These are phyloP conservation scores for Coelopa pilipes DNA, from an alignment of 2,888 invertebrate species.

Conservation along the genomic window DNA sequence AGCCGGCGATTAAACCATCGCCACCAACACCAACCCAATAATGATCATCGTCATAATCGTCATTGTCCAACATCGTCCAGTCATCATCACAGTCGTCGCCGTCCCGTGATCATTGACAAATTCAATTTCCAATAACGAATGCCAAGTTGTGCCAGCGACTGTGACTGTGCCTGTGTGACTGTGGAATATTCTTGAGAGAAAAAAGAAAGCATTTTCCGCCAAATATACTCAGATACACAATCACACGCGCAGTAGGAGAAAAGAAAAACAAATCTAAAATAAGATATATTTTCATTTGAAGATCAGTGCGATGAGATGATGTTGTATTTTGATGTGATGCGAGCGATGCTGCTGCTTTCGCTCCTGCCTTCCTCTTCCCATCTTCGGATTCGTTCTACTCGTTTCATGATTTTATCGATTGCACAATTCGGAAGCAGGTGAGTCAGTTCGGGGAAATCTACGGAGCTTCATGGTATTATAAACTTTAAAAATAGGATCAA, in stretches of 20 bases:
- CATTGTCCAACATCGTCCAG: background rate
- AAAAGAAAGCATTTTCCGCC: background rate
- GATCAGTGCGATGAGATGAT: background rate
- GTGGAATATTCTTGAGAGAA: background rate
- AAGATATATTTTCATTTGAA: slow-evolving; percentile 23
- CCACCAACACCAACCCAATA: background rate
- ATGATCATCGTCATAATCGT: background rate
- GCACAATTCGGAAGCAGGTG: slow-evolving; percentile 17
- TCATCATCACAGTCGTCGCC: background rate
- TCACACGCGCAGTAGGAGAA: background rate
- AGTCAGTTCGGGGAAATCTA: background rate
- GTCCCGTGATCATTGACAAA: background rate
- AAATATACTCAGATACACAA: background rate
- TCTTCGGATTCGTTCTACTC: background rate
- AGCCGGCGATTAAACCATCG: background rate
- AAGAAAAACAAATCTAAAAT: slow-evolving; percentile 20
- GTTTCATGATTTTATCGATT: background rate
- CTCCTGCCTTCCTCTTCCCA: background rate
- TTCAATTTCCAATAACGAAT: background rate
- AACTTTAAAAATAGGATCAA: too few species aligned
- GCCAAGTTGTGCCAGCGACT: too few species aligned
- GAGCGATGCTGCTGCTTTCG: too few species aligned
- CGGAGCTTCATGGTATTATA: too few species aligned
- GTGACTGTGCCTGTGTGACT: background rate
- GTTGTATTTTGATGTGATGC: too few species aligned